These are phyloP conservation scores for Drosophila mercatorum DNA, from an alignment of 2,888 invertebrate genomes.

Conservation along the genomic window DNA sequence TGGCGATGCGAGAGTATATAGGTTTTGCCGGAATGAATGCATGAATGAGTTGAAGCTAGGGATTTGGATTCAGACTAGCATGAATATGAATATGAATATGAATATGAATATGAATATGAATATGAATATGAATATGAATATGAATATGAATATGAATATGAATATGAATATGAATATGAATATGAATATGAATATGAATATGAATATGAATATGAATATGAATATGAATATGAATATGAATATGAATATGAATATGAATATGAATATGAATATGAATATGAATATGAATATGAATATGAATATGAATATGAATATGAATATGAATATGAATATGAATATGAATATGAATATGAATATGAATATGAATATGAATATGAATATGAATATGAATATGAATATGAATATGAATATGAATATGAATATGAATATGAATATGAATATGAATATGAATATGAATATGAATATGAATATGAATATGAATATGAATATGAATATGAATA, in stretches of 20 bases:
- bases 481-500: slow-evolving; percentile 1
- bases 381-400: not conserved
- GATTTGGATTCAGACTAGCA: not conserved
- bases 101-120: not conserved
- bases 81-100: too few relatives aligned
- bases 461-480: not conserved
- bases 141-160: slow-evolving; percentile 2
- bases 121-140: not conserved
- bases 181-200: not conserved
- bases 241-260: not conserved
- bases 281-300: not conserved
- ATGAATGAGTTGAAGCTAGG: not conserved
- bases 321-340: not conserved
- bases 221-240: not conserved
- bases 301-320: not conserved
- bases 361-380: not conserved
- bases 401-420: not conserved
- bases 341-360: not conserved
- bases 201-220: slow-evolving; percentile 1
- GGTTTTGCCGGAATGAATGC: not conserved
- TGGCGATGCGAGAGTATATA: not conserved
- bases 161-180: not conserved
- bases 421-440: not conserved
- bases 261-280: not conserved
- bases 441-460: slow-evolving; percentile 1